Evolutionary conservation across 1,140 invertebrate species (phyloP), one percentile per base, ranked within the genome.

Genomic region (Melitaea cinxia): DNA sequence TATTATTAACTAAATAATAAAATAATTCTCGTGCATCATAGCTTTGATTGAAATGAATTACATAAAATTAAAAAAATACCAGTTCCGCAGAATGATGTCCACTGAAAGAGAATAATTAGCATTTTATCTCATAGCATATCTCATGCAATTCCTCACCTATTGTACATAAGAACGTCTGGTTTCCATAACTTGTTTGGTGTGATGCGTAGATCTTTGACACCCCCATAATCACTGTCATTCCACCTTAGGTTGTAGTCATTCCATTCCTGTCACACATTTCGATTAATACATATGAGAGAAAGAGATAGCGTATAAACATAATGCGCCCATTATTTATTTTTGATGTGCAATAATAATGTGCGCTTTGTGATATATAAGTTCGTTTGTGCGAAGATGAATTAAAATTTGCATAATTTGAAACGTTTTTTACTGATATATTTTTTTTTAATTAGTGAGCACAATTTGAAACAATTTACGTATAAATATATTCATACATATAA

Each of bases 81-180:
- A 33, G 23, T 17, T 23, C 5, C 35, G 33, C 42, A 30, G 55
- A 2, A 6, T 1, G 14, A 19, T 28, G n/a, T 19, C 23, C 37
- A 28, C 72, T 74, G 72, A 47, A 70, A 74, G 33, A 62, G 19
- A 70, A 35, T 33, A 12, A 33, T 68, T 68, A 64, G 53, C 49
- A 47, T 28, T 33, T 47, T 28, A 64, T 56, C 59, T 47, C 65
- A 65, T 47, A 47, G 21, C 54, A 52, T 69, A 50, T 45, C 58
- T 33, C 56, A 66, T 75, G 66, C 67, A 65, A 57, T 12, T 68
- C 10, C 92, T 94, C 94, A 99, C 97, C 98, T 99, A 94, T 99
- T 99, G 91, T 99, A 99, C 95, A 99, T 98, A 72, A 99, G 96
- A 54, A 99, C 97, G 92, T 99, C 98, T 60, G 98, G 98, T 88